Percentiles rank a stretch among this genome's conserved stretches.
Conservation (phyloP, 1,140 invertebrate genomes). For the Drosophila albomicans region DNA sequence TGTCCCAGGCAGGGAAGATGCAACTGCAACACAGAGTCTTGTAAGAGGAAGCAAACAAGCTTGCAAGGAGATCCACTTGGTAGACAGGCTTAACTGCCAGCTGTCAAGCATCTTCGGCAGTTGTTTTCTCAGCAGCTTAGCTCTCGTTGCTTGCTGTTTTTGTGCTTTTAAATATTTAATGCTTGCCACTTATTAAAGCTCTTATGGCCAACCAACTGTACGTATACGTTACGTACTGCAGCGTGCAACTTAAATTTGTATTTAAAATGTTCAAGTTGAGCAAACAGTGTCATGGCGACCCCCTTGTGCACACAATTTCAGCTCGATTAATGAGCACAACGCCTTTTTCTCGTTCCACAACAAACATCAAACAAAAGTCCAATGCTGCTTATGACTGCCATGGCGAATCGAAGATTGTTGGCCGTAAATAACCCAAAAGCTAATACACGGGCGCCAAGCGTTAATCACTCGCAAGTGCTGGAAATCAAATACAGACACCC, state of each 20-base stretch:
- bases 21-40: constrained; percentile 8
- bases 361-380: constrained; percentile 37
- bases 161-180: constrained; percentile 8
- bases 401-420: constrained; percentile 27
- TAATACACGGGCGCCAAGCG: constrained; percentile 57
- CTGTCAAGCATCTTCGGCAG: constrained; percentile 17
- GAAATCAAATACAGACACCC: constrained; percentile 73
- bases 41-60: constrained; percentile 32
- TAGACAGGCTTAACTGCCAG: constrained; percentile 22
- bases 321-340: constrained; percentile 5
- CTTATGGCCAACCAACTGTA: background rate
- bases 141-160: background rate
- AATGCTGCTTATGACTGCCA: constrained; percentile 13
- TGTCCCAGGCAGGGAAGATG: background rate
- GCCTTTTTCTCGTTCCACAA: background rate
- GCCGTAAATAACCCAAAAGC: constrained; percentile 66
- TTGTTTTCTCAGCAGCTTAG: constrained; percentile 9
- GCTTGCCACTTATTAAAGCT: background rate
- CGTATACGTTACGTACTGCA: constrained; percentile 15
- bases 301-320: background rate
- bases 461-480: constrained; percentile 68
- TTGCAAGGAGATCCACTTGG: constrained; percentile 12
- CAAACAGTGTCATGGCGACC: constrained; percentile 31
- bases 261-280: constrained; percentile 10
- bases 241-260: constrained; percentile 7